Conservation (phyloP, 2,797 vertebrate species). For the Peromyscus melanophrys region DNA sequence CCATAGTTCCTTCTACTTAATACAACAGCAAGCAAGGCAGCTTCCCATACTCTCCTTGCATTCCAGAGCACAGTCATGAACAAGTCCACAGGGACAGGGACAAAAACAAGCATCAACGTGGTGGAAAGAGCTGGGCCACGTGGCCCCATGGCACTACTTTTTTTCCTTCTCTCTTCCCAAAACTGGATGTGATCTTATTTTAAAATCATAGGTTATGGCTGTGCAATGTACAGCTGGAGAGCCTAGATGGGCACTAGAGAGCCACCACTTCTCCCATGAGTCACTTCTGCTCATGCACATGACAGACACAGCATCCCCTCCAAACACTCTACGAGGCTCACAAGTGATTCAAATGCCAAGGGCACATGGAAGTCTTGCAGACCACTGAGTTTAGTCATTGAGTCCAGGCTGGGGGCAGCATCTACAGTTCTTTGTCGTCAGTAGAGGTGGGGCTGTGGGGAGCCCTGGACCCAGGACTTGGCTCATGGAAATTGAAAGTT, state of each 20-base stretch:
- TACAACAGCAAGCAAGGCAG: background rate
- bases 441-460: background rate
- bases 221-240: background rate
- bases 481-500: background rate
- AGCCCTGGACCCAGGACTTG: background rate
- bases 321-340: background rate
- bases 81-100: background rate
- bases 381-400: slow-evolving; percentile 18
- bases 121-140: background rate
- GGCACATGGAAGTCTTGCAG: background rate
- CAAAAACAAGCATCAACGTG: background rate
- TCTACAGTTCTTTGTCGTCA: background rate
- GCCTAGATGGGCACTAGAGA: background rate
- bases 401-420: background rate
- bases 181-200: background rate
- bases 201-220: background rate
- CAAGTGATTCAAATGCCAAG: background rate
- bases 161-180: background rate
- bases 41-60: background rate
- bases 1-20: background rate
- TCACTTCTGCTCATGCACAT: background rate
- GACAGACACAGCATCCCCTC: background rate
- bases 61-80: background rate
- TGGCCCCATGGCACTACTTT: background rate
- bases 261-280: background rate